A percentile compares a stretch with the other conserved stretches of the same genome.
These are phyloP conservation scores for Bombus waltoni DNA, from an alignment of 1,140 invertebrate species.

Conservation along the genomic window DNA sequence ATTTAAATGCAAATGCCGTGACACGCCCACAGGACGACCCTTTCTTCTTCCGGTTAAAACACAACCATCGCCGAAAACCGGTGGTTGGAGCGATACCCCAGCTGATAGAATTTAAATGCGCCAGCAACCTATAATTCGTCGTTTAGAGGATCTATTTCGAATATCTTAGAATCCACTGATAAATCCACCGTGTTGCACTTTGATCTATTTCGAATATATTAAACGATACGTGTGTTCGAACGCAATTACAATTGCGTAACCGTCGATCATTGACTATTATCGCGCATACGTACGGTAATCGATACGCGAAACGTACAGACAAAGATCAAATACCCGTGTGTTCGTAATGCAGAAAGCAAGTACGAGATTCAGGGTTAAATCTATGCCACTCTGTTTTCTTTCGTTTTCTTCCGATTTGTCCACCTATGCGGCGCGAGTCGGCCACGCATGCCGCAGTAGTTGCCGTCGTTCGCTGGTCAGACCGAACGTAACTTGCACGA, in stretches of 20 bases:
- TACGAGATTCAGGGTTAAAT: conserved; percentile 10
- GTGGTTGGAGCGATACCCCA: conserved; percentile 10
- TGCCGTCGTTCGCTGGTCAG: conserved; percentile 44
- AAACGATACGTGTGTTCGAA: background rate
- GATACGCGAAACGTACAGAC: background rate
- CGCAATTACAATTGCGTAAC: background rate
- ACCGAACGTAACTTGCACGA: background rate
- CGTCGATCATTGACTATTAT: background rate
- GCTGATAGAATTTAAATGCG: conserved; percentile 41
- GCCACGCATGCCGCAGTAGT: conserved; percentile 31
- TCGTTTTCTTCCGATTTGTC: background rate
- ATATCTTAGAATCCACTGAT: background rate
- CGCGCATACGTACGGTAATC: background rate
- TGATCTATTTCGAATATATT: background rate
- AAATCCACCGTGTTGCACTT: background rate
- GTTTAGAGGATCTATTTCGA: background rate
- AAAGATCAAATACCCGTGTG: conserved; percentile 17
- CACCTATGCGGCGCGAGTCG: background rate
- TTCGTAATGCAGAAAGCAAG: background rate
- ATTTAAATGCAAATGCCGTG: conserved; percentile 74
- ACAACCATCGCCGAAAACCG: conserved; percentile 37
- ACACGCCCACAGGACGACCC: conserved; percentile 59
- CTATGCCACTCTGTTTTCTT: background rate
- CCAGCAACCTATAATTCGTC: conserved; percentile 2
- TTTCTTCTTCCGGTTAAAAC: conserved; percentile 62